Evolutionary conservation across 2,113 vertebrate genomes (phyloP).

Genomic region (Tragelaphus buxtoni): DNA sequence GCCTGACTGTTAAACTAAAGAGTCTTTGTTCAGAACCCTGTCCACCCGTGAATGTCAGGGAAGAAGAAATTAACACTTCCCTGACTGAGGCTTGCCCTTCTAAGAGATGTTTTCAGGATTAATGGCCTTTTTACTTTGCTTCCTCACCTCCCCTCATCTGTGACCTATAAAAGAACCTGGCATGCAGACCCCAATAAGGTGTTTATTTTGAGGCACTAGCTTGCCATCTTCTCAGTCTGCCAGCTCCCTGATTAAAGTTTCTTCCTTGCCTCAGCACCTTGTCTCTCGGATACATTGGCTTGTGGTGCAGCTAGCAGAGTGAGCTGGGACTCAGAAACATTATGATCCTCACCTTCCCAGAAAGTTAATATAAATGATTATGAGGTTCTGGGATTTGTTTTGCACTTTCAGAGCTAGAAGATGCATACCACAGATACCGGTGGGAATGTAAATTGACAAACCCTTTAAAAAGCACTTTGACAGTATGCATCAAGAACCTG

Average conservation of each 20-base stretch:
- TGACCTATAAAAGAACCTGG: not conserved
- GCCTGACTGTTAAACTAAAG: not conserved
- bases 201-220: not conserved
- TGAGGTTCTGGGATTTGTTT: constrained; percentile 17
- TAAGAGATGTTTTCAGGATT: not conserved
- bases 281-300: not conserved
- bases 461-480: constrained; percentile 35
- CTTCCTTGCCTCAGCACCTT: not conserved
- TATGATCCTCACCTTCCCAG: not conserved
- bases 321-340: not conserved
- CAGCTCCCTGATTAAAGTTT: not conserved
- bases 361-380: constrained; percentile 3
- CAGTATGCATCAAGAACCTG: not conserved
- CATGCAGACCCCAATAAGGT: not conserved
- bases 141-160: not conserved
- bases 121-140: not conserved
- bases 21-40: not conserved
- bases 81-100: not conserved
- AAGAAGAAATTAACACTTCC: not conserved
- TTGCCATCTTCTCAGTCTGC: not conserved
- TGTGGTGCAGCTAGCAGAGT: not conserved
- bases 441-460: not conserved
- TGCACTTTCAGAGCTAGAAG: not conserved
- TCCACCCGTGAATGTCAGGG: not conserved
- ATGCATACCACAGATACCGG: not conserved